A percentile compares a stretch with the other conserved stretches of the same genome.
Conservation (phyloP, 2,113 vertebrate genomes). For the Lophura nycthemera region DNA sequence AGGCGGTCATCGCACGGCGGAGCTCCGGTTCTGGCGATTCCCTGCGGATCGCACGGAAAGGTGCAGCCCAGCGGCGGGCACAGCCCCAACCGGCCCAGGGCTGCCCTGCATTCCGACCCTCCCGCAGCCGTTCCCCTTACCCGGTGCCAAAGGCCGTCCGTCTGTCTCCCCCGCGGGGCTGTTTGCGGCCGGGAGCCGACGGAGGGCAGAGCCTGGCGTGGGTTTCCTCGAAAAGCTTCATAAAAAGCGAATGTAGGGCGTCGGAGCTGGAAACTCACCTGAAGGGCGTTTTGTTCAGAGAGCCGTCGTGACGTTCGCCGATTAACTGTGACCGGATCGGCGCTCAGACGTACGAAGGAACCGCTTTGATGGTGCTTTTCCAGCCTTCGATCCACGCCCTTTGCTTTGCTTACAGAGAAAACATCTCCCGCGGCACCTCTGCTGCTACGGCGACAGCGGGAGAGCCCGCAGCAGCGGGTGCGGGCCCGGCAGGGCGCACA, state of each 20-base stretch:
- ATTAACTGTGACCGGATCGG: neutral
- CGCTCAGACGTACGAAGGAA: neutral
- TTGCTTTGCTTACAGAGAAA: neutral
- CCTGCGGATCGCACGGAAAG: neutral
- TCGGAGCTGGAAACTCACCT: neutral
- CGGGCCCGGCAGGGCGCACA: too few species aligned
- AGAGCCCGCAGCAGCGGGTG: too few species aligned
- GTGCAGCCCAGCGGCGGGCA: neutral
- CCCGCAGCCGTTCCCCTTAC: too few species aligned
- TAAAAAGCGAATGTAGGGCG: neutral
- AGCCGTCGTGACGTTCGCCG: fast-evolving
- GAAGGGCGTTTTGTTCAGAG: neutral
- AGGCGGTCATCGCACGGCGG: neutral
- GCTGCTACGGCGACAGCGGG: neutral
- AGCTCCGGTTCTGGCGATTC: neutral
- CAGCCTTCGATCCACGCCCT: neutral
- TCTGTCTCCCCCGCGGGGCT: neutral
- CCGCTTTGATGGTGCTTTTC: neutral
- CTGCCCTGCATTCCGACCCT: too few species aligned
- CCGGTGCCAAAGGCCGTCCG: too few species aligned
- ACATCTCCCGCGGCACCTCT: fast-evolving
- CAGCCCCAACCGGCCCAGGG: neutral
- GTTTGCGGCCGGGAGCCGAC: neutral
- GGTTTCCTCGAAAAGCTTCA: neutral
- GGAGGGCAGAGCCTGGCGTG: neutral